Base-by-base conservation (phyloP, 2,113 vertebrate species). In the Prunella himalayana region DNA sequence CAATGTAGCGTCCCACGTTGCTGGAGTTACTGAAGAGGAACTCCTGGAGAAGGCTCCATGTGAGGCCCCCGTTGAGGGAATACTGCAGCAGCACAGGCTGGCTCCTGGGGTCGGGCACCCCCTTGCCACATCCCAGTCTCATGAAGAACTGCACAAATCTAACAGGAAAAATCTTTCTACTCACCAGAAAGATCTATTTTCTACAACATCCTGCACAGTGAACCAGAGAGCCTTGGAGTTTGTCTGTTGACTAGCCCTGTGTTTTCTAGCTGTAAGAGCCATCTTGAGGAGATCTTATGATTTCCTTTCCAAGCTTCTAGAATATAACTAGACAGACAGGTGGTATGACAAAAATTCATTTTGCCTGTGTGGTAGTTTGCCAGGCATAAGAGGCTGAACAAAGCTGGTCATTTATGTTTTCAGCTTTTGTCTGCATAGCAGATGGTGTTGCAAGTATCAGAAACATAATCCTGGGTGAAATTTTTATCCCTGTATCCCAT, bases 111-210 rank as follows among this genome's bases (percentile, higher is more conserved):
- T 99, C 99, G 7, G 99, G 99, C 33, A 99, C 97, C 2, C 98
- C 98, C 96, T 99, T 99, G 4, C 99, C 99, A 82, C 99, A 99
- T 70, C 99, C 99, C 77, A 99, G 98, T 71, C 99, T 98, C 92
- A 99, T 98, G 98, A 99, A 99, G 98, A 99, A 99, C 98, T 99
- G 99, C 79, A 99, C 98, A 97, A 99, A 99, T 95, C 99, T 99
- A 57, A 81, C 51, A 57, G 42, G 51, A 68, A 81, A 68, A 47
- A 39, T 39, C 63, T 68, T 56, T 16, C 51, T 63, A 68, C n/a
- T 66, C 39, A 47, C 28, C 51, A 57, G 39, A 91, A 81, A 35
- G 54, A 49, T 91, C 45, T 88, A 20, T 88, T 91, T 73, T 71
- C 61, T 49, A 65, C 60, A 88, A 31, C 91, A 81, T 60, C 19